Conservation (phyloP, 2,797 vertebrate genomes). For the Masticophis lateralis region DNA sequence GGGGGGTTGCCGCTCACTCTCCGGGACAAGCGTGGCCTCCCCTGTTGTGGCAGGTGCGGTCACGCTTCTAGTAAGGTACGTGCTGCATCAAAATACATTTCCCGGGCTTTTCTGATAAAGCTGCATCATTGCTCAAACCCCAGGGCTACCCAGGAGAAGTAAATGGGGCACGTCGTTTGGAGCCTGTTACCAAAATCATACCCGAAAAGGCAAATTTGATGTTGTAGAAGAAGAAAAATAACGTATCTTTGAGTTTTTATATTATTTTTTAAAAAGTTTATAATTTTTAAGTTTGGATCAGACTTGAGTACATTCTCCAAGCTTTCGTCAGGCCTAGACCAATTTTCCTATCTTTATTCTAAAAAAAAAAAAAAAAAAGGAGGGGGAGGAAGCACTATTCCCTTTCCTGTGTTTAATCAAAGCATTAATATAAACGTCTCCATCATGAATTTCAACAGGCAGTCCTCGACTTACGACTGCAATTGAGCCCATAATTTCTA, state of each 20-base stretch:
- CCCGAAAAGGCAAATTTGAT: neutral
- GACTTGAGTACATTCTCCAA: neutral
- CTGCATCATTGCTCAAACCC: neutral
- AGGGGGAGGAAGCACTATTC: neutral
- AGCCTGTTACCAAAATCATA: neutral
- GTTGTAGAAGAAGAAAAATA: neutral
- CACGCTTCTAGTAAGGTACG: slow-evolving; percentile 91
- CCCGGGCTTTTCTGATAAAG: neutral
- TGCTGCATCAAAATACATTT: neutral
- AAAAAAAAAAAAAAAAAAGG: neutral
- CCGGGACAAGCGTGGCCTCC: slow-evolving; percentile 96
- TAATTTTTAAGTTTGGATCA: neutral
- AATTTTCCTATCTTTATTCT: neutral
- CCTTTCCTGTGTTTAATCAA: neutral
- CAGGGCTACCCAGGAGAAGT: neutral
- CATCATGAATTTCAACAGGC: neutral
- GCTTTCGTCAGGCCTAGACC: neutral
- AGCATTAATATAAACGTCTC: neutral
- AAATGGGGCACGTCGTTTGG: neutral
- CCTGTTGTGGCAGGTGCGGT: slow-evolving; percentile 96
- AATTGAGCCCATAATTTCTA: neutral
- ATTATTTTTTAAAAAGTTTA: neutral
- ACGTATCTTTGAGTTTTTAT: neutral
- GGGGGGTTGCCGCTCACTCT: slow-evolving; percentile 94
- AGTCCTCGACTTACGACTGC: neutral